These are phyloP conservation scores for Drosophila saltans DNA, from an alignment of 1,140 invertebrate species.

Conservation along the genomic window DNA sequence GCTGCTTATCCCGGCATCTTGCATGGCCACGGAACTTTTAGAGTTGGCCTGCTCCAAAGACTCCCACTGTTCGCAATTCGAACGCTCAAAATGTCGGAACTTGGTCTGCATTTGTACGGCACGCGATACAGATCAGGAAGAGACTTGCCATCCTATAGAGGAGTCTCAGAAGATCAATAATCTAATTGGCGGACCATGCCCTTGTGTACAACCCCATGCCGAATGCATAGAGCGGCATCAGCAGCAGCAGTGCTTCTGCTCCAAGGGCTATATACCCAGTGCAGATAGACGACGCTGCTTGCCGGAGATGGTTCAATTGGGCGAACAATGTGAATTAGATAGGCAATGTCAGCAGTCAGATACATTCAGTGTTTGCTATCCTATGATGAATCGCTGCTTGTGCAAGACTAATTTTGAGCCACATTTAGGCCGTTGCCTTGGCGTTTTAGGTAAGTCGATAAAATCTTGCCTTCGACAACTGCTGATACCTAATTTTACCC, in stretches of 20 bases:
- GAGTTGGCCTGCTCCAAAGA: slow-evolving; percentile 53
- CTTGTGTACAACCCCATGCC: slow-evolving; percentile 50
- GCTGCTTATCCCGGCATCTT: not conserved
- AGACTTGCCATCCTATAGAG: slow-evolving; percentile 45
- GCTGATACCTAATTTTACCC: not conserved
- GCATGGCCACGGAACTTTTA: slow-evolving; percentile 34
- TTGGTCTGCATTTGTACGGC: slow-evolving; percentile 38
- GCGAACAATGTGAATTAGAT: slow-evolving; percentile 47
- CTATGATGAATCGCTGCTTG: slow-evolving; percentile 32
- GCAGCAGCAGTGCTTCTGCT: slow-evolving; percentile 61
- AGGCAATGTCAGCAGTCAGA: slow-evolving; percentile 58
- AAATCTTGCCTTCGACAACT: not conserved
- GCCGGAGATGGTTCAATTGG: slow-evolving; percentile 33
- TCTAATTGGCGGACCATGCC: slow-evolving; percentile 70
- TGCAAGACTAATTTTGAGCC: slow-evolving; percentile 54
- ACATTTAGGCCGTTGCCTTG: slow-evolving; percentile 52
- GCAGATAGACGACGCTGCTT: slow-evolving; percentile 64
- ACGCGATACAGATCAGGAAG: slow-evolving; percentile 6
- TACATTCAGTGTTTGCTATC: slow-evolving; percentile 51
- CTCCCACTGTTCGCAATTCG: slow-evolving; percentile 38
- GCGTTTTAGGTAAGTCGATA: slow-evolving; percentile 47
- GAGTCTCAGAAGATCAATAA: slow-evolving; percentile 54
- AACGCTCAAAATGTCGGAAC: slow-evolving; percentile 33
- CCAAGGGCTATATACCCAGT: slow-evolving; percentile 49
- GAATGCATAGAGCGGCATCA: slow-evolving; percentile 40